These are phyloP conservation scores for Rhopalosiphum nymphaeae DNA, from an alignment of 2,888 invertebrate genomes.

Conservation along the genomic window DNA sequence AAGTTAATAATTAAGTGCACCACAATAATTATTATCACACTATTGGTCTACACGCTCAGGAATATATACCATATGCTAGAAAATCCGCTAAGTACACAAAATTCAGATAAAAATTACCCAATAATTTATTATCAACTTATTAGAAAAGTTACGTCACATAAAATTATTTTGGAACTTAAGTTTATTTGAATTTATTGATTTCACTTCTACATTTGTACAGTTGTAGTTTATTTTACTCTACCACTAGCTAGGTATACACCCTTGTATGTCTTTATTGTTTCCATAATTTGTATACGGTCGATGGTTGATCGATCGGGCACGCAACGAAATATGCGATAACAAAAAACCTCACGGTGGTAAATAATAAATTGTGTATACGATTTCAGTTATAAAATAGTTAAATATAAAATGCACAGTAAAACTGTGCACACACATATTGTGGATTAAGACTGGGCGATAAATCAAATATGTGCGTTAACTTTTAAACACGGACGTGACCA, in stretches of 20 bases:
- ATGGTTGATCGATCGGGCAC: background rate
- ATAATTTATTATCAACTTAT: background rate
- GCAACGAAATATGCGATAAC: background rate
- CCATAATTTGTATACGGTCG: background rate
- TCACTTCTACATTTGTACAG: background rate
- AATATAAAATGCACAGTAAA: background rate
- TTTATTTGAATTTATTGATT: background rate
- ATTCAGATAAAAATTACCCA: background rate
- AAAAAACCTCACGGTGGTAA: background rate
- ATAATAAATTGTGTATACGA: background rate
- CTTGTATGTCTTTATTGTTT: background rate
- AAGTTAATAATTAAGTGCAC: background rate
- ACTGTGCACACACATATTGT: background rate
- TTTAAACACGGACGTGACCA: background rate
- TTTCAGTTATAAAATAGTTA: slow-evolving; percentile 5
- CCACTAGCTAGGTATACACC: background rate
- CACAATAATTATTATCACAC: background rate
- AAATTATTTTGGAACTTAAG: background rate
- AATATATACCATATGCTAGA: background rate
- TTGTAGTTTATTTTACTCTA: background rate
- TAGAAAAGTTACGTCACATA: background rate
- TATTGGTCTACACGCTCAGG: background rate
- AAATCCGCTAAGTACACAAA: background rate
- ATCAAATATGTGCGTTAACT: slow-evolving; percentile 23
- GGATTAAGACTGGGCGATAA: background rate